Base-by-base conservation (phyloP, 1,140 invertebrate genomes). In the Brachionus angularis region DNA sequence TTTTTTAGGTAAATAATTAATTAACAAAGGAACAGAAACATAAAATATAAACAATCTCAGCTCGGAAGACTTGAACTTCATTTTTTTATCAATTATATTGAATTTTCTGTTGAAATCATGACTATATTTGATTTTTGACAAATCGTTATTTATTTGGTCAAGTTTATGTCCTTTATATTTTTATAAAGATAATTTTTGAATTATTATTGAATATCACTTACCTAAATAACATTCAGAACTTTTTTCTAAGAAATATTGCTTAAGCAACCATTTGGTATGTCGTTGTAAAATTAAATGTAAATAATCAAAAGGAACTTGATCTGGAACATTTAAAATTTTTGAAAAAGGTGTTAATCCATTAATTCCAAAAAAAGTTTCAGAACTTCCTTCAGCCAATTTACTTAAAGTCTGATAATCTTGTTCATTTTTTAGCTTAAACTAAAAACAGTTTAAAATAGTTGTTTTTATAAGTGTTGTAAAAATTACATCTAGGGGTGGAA, bases 11-110 rank as follows among this genome's bases (percentile, higher is more conserved):
- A 47, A 47, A 47, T 18, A 47, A 18, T 47, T 47, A n/a, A 47
- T 47, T 47, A 47, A 21, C 16, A 47, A n/a, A 47, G 44, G 44
- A 47, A 47, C 44, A 47, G 44, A 47, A 47, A 47, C 44, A 21
- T 18, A 47, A 47, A 47, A 47, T 47, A 47, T 18, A 47, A 47
- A 47, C 23, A 18, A 21, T 47, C 23, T 47, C 23, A 47, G 23
- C 23, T 47, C 44, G 23, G 44, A 47, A 18, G 44, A 47, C 44
- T 47, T 47, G 44, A 18, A 47, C 23, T 47, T n/a, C 16, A 47
- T n/a, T 47, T 47, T 47, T 18, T n/a, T 18, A 47, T 47, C 44
- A 47, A 18, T 18, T 47, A 18, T n/a, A 18, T 47, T 47, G 23
- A 47, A 47, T 47, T 47, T 47, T 47, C 44, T 47, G 44, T n/a